Conservation (phyloP, 2,113 vertebrate species). For the Platanista minor region DNA sequence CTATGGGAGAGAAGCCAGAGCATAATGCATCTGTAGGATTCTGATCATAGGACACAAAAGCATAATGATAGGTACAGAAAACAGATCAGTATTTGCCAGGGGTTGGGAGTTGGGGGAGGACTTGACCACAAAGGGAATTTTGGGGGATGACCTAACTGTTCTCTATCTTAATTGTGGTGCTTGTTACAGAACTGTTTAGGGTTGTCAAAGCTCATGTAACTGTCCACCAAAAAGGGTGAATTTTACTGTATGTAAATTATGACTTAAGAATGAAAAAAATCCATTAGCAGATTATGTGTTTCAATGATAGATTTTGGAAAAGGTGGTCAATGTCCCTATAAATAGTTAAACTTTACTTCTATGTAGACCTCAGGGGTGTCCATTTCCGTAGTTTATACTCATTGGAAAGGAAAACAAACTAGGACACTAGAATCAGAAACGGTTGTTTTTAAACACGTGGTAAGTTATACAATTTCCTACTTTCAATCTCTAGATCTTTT, state of each 20-base stretch:
- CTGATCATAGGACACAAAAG: not conserved
- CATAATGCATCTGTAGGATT: no score
- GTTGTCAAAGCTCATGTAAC: not conserved
- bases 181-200: not conserved
- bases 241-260: not conserved
- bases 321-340: not conserved
- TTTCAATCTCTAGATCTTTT: not conserved
- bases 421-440: not conserved
- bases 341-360: not conserved
- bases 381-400: not conserved
- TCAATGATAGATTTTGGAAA: not conserved
- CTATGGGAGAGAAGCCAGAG: not conserved
- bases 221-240: not conserved
- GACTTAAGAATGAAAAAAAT: not conserved
- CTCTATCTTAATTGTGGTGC: not conserved
- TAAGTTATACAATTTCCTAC: not conserved
- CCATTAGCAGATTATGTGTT: not conserved
- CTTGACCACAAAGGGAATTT: not conserved
- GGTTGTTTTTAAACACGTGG: not conserved
- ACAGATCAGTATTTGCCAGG: not conserved
- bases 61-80: not conserved
- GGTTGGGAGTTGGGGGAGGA: no score
- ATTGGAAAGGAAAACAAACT: not conserved
- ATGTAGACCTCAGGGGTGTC: not conserved
- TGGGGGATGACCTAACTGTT: not conserved